Conservation (phyloP, 2,797 vertebrate species). For the Macroramphosus scolopax region DNA sequence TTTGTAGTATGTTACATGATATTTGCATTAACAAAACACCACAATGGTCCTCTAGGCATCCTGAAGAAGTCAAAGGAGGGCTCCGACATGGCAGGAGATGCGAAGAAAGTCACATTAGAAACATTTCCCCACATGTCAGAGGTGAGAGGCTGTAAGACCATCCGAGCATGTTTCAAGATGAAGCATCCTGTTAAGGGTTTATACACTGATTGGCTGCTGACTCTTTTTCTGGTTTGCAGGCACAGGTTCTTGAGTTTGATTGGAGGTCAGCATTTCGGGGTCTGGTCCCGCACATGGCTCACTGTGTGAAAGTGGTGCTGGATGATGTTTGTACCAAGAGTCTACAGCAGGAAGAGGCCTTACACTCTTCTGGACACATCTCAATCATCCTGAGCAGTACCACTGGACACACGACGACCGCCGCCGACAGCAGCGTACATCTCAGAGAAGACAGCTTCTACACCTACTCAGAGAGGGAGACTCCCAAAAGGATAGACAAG, state of each 20-base stretch:
- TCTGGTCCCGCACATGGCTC: constrained; percentile 83
- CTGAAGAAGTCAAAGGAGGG: constrained; percentile 68
- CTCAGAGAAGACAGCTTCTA: constrained; percentile 68
- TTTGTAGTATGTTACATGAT: not conserved
- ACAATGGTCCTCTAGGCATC: constrained; percentile 51
- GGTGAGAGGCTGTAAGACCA: constrained; percentile 50
- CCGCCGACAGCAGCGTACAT: constrained; percentile 59
- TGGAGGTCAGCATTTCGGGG: constrained; percentile 89
- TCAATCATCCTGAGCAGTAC: constrained; percentile 68
- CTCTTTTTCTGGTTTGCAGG: constrained; percentile 70
- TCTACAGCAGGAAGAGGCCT: constrained; percentile 83
- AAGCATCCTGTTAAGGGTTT: not conserved
- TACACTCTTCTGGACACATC: constrained; percentile 66
- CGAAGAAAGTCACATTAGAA: constrained; percentile 51
- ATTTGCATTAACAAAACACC: constrained; percentile 2
- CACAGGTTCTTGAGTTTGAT: constrained; percentile 80
- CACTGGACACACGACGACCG: constrained; percentile 25
- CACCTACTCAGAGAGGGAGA: constrained; percentile 75
- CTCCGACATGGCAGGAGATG: constrained; percentile 40
- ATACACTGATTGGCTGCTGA: constrained; percentile 6
- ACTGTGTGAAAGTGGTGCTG: constrained; percentile 83
- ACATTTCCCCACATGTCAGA: constrained; percentile 52
- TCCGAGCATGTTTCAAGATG: no score
- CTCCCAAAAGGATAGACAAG: constrained; percentile 88
- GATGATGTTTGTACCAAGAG: constrained; percentile 83